These are phyloP conservation scores for Trissoscelio sp. DNA, from an alignment of 2,888 invertebrate species.

Conservation along the genomic window DNA sequence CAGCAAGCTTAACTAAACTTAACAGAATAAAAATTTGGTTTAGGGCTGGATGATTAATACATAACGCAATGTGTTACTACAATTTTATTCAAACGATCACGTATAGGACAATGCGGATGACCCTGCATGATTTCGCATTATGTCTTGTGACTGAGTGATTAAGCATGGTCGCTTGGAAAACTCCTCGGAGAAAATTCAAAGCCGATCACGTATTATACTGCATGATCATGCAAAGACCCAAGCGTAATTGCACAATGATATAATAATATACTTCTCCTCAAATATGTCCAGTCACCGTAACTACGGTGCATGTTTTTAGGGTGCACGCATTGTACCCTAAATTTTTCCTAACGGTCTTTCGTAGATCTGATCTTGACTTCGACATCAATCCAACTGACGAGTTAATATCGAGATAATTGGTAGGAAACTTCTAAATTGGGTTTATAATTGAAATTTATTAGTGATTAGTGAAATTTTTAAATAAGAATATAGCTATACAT, in stretches of 20 bases:
- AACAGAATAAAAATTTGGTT: too few species aligned
- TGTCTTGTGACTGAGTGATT: slow-evolving; percentile 32
- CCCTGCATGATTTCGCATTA: slow-evolving; percentile 58
- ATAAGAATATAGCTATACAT: too few species aligned
- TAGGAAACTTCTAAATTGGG: too few species aligned
- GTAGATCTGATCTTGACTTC: not conserved
- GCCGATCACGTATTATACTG: slow-evolving; percentile 41
- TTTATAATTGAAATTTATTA: too few species aligned
- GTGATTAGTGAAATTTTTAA: too few species aligned
- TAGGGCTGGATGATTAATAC: slow-evolving; percentile 43
- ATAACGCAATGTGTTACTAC: slow-evolving; percentile 32
- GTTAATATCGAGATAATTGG: slow-evolving; percentile 31
- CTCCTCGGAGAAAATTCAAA: slow-evolving; percentile 38
- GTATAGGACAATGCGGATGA: slow-evolving; percentile 38
- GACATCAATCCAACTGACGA: slow-evolving; percentile 17
- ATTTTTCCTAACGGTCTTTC: slow-evolving; percentile 18
- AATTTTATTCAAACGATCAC: slow-evolving; percentile 35
- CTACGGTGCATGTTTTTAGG: slow-evolving; percentile 22
- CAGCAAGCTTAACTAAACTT: too few species aligned
- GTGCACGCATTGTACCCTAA: slow-evolving; percentile 20
- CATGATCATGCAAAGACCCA: slow-evolving; percentile 48
- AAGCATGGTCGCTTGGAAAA: slow-evolving; percentile 46
- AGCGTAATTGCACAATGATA: slow-evolving; percentile 40
- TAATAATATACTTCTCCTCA: slow-evolving; percentile 42
- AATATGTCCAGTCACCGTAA: slow-evolving; percentile 44